Base-by-base conservation (phyloP, 2,797 vertebrate species). In the Harpagifer antarcticus region DNA sequence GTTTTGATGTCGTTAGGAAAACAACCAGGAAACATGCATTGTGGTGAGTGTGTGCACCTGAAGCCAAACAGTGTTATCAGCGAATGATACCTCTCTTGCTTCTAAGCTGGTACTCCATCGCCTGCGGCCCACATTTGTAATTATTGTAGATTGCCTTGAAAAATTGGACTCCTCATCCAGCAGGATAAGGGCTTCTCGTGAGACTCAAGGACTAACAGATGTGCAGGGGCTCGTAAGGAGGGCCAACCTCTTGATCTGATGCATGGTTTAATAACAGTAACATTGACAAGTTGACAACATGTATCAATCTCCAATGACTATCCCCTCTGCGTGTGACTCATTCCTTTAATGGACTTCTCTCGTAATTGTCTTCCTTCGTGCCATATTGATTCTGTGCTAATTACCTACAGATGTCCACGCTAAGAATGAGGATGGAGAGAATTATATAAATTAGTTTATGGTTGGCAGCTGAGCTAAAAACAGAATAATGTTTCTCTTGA, bases 81-180 rank as follows among this genome's bases (percentile, higher is more conserved):
- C 49, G 71, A 84, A 81, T 78, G 49, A 86, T 47, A n/a, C 45
- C 58, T 74, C 48, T 71, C 77, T 64, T 48, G 68, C 75, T 74
- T 67, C 62, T 72, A 40, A 68, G 59, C 57, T 49, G 73, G 57
- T 68, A 5, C 68, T 67, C 17, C 9, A 8, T 43, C 4, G 57
- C 62, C 76, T 68, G 54, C 1, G 7, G 68, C 72, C 59, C 52
- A 11, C 10, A 45, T 61, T 76, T 69, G 61, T 78, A 84, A 86
- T 89, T 83, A 82, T 61, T 63, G 68, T 17, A 81, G 77, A 90
- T 82, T 79, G 78, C n/a, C 13, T 82, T 71, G 64, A 82, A 72
- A 74, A 45, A 83, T 78, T 76, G 69, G 66, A 54, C 48, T 59
- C 66, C 54, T 79, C 11, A 8, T 72, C 60, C 14, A 10, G 64